phyloP scores from a whole-genome alignment of 2,797 vertebrate genomes.

The Xerus rutilus region DNA sequence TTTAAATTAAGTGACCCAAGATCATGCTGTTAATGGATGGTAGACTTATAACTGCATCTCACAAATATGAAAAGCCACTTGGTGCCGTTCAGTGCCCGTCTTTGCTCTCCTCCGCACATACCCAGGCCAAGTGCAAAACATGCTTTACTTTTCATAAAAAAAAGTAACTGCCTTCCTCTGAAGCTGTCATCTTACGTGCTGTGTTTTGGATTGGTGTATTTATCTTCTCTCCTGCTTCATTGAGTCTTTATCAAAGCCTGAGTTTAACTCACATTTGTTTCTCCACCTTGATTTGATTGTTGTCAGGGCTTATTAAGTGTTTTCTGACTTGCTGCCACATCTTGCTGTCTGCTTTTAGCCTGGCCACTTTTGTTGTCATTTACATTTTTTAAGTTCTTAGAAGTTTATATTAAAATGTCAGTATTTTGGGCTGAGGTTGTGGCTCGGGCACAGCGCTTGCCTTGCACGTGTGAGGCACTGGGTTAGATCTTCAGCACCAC shows the following conservation, averaged over 20 bases:
- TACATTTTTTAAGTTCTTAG: background rate
- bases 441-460: too few species aligned
- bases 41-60: background rate
- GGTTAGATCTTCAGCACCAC: too few species aligned
- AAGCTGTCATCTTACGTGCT: background rate
- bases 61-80: background rate
- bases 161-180: background rate
- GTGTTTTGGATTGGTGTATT: background rate
- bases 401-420: background rate
- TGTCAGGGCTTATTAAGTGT: background rate
- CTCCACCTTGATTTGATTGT: background rate
- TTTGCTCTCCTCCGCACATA: background rate
- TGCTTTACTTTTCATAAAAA: background rate
- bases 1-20: background rate
- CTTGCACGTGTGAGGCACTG: too few species aligned
- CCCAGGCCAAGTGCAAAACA: too few species aligned
- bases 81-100: background rate
- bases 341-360: background rate
- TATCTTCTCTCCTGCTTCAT: background rate
- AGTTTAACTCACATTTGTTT: background rate
- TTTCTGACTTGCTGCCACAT: background rate
- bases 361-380: background rate
- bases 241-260: background rate
- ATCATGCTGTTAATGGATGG: background rate
- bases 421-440: background rate